phyloP scores from a whole-genome alignment of 1,140 invertebrate genomes.

The Drosophila bipectinata region DNA sequence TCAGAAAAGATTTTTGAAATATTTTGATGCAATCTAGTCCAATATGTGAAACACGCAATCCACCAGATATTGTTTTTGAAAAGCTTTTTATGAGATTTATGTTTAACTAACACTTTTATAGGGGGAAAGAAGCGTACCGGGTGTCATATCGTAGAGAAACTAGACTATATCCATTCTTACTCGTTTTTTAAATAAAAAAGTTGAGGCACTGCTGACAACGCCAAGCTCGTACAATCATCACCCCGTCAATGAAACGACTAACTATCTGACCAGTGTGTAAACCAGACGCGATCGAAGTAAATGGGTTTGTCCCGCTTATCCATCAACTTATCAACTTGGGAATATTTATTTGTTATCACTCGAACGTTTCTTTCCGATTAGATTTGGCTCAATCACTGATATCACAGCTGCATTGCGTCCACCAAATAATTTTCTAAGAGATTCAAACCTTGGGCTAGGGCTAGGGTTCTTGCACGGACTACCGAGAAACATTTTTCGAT shows the following conservation, averaged over 20 bases:
- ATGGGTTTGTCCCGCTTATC: conserved; percentile 1
- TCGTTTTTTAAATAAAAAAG: no score
- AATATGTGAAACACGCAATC: no score
- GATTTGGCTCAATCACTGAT: background rate
- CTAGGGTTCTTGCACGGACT: no score
- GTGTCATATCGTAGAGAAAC: no score
- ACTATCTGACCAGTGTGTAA: background rate
- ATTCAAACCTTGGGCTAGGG: background rate
- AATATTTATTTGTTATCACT: background rate
- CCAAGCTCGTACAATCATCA: background rate
- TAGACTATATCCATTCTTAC: no score
- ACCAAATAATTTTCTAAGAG: background rate
- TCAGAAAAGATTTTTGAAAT: no score
- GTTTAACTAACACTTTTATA: no score
- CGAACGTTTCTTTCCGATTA: background rate
- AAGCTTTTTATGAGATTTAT: no score
- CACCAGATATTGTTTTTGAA: no score
- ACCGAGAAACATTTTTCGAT: no score
- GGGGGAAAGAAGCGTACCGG: no score
- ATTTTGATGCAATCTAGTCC: no score
- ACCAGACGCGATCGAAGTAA: background rate
- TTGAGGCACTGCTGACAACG: background rate
- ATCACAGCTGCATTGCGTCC: background rate
- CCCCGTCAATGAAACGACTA: background rate
- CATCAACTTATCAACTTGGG: background rate